Evolutionary conservation across 2,888 invertebrate species (phyloP), one percentile per base, ranked within the genome.

Genomic region (Tachystola acroxantha): DNA sequence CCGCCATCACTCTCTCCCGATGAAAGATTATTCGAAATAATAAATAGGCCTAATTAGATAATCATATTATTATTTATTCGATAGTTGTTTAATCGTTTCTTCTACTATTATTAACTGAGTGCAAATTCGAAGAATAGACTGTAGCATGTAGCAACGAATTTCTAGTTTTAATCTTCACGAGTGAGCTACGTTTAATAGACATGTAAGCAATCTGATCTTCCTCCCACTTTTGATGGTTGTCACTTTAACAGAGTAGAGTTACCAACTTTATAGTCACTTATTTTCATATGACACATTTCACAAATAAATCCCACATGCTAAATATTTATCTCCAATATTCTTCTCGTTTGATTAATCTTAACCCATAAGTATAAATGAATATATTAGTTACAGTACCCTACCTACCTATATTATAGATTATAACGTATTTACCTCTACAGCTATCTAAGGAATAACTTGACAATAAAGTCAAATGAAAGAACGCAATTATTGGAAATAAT

Each of bases 141-240:
- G n/a, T n/a, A n/a, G n/a, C n/a, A n/a, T n/a, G n/a, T n/a, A 27
- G 11, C 27, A 11, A 27, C 10, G 27, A 11, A 24, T 24, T 16
- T 16, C 13, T 51, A 50, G 51, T 42, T 46, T 43, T 48, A 56
- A 62, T 58, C 22, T 59, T 57, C 48, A 59, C 66, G 55, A 59
- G 70, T 71, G 60, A 72, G 70, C 73, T 71, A 73, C 69, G 70
- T 64, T 49, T 62, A 54, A 67, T 73, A 75, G 72, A 73, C 65
- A 64, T n/a, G n/a, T 36, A 64, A 56, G 57, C 46, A 45, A 61
- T 47, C 50, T 36, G 64, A 52, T 63, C 60, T 71, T 71, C 58
- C 66, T 59, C 48, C 55, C 48, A 42, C 43, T 31, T 34, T 32
- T 34, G 33, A 36, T 39, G 37, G 26, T 34, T 31, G 33, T 28